Percentiles rank a stretch among this genome's conserved stretches.
Conservation (phyloP, 2,797 vertebrate genomes). For the Melanotaenia maccullochi region DNA sequence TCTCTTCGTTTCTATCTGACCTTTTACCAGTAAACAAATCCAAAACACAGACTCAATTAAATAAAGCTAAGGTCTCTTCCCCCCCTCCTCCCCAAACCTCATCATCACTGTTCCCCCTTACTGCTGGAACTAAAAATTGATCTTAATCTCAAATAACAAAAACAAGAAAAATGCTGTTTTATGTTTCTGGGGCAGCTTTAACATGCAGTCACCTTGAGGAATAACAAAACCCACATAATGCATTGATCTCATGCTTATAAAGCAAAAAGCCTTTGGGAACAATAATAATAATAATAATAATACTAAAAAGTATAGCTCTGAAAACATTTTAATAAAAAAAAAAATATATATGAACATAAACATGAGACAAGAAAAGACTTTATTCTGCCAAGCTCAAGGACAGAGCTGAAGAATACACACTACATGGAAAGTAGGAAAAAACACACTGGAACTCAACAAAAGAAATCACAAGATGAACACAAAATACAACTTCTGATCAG, state of each 20-base stretch:
- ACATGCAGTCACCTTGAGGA: conserved; percentile 76
- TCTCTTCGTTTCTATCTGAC: conserved; percentile 27
- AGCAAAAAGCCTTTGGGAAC: conserved; percentile 63
- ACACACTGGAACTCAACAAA: conserved; percentile 32
- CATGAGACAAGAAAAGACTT: conserved; percentile 46
- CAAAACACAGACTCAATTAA: conserved; percentile 60
- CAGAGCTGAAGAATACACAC: conserved; percentile 48
- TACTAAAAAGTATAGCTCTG: conserved; percentile 28
- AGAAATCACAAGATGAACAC: conserved; percentile 44
- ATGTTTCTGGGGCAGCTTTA: conserved; percentile 68
- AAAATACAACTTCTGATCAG: conserved; percentile 56
- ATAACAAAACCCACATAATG: conserved; percentile 62
- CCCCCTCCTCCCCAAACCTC: conserved; percentile 26
- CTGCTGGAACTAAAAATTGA: conserved; percentile 38
- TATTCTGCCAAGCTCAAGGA: conserved; percentile 66
- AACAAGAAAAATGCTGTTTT: conserved; percentile 63
- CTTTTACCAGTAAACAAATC: conserved; percentile 45
- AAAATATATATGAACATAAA: conserved; percentile 58
- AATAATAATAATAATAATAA: conserved; percentile 12
- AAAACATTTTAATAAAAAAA: conserved; percentile 64
- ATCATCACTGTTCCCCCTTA: conserved; percentile 39
- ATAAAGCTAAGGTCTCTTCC: conserved; percentile 48
- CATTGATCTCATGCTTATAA: conserved; percentile 75
- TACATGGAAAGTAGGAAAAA: conserved; percentile 16
- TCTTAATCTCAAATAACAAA: conserved; percentile 70